Evolutionary conservation across 2,797 vertebrate genomes (phyloP).

Genomic region (Propithecus deckenii): DNA sequence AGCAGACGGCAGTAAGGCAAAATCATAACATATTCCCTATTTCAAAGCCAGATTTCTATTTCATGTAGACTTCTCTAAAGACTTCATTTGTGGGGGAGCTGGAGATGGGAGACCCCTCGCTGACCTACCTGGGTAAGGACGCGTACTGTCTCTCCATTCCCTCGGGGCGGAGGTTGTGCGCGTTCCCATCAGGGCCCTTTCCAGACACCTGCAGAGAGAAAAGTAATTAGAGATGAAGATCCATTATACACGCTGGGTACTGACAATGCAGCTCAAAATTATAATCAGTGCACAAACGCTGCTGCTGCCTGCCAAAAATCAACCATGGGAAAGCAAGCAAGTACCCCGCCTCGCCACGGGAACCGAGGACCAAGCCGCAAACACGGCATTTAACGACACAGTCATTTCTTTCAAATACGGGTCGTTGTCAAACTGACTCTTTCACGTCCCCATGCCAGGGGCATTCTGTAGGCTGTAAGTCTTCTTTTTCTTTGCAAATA

Average conservation of each 20-base stretch:
- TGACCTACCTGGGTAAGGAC: constrained; percentile 92
- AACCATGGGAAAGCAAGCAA: constrained; percentile 76
- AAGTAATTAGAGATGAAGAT: constrained; percentile 85
- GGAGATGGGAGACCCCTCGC: background rate
- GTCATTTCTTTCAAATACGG: constrained; percentile 69
- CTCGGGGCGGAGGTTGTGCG: constrained; percentile 88
- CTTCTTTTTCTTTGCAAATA: background rate
- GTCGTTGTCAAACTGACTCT: constrained; percentile 56
- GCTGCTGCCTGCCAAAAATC: constrained; percentile 80
- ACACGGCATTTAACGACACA: constrained; percentile 73
- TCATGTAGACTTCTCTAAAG: constrained; percentile 61
- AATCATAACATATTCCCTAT: constrained; percentile 71
- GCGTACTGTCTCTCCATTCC: constrained; percentile 94
- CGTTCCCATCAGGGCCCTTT: constrained; percentile 89
- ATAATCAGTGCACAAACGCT: constrained; percentile 81
- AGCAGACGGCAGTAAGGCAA: constrained; percentile 70
- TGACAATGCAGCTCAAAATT: constrained; percentile 83
- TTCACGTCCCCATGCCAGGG: background rate
- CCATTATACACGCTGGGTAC: constrained; percentile 82
- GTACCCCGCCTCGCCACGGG: constrained; percentile 28
- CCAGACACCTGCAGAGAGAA: constrained; percentile 89
- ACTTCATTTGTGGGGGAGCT: constrained; percentile 20
- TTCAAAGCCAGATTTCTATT: constrained; percentile 60
- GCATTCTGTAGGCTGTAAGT: background rate
- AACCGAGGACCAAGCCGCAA: constrained; percentile 52